phyloP scores from a whole-genome alignment of 2,113 vertebrate genomes.

The Andinoacara biseriatus region DNA sequence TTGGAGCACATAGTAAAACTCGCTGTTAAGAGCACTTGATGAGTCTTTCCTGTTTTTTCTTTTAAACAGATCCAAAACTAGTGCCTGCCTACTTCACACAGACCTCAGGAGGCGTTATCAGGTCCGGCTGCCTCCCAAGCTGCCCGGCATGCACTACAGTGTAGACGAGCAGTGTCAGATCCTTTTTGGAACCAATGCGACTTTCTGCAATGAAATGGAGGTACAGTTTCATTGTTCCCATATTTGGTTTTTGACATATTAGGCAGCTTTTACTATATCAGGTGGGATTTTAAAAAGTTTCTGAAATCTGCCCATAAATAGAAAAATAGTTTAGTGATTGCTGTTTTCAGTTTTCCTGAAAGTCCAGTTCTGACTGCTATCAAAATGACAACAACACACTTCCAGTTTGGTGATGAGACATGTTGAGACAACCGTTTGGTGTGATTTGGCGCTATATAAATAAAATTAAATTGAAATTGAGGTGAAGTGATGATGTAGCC shows the following conservation, averaged over 20 bases:
- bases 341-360: neutral
- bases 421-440: no score
- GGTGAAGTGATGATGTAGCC: no score
- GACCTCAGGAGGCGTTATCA: conserved; percentile 87
- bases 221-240: conserved; percentile 66
- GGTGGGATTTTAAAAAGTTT: neutral
- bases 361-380: neutral
- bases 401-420: neutral
- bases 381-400: fast-evolving
- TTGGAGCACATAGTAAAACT: neutral
- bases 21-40: neutral
- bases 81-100: conserved; percentile 88
- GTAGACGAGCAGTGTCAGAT: conserved; percentile 97
- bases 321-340: neutral
- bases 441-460: no score
- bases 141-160: conserved; percentile 98
- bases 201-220: conserved; percentile 97
- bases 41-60: neutral
- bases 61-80: conserved; percentile 90
- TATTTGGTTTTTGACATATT: neutral
- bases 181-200: conserved; percentile 95
- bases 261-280: neutral
- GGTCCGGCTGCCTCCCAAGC: conserved; percentile 88
- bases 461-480: no score
- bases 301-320: neutral